These are phyloP conservation scores for Eupithecia tripunctaria DNA, from an alignment of 2,888 invertebrate genomes.

Conservation along the genomic window DNA sequence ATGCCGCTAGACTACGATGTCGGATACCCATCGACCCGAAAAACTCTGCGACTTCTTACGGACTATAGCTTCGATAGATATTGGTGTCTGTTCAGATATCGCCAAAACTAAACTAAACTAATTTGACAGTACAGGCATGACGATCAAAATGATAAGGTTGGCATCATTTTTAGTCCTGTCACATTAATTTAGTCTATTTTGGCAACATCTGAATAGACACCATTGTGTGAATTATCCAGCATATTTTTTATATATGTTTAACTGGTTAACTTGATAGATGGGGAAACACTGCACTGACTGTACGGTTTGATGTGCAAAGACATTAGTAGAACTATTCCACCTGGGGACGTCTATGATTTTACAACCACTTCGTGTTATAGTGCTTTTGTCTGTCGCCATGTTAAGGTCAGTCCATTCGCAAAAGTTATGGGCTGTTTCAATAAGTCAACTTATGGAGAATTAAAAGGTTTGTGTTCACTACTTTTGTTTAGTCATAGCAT, in stretches of 20 bases:
- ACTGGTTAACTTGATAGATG: not conserved
- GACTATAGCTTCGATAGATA: too few relatives aligned
- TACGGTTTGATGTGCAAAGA: conserved; percentile 6
- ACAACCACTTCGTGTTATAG: not conserved
- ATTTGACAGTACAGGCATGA: too few relatives aligned
- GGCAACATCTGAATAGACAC: too few relatives aligned
- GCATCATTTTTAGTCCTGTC: too few relatives aligned
- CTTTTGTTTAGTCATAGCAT: not conserved
- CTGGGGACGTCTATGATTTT: not conserved
- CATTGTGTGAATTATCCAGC: too few relatives aligned
- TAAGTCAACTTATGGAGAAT: not conserved
- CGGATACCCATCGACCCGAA: too few relatives aligned
- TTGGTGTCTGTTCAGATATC: too few relatives aligned
- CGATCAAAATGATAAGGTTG: too few relatives aligned
- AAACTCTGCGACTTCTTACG: too few relatives aligned
- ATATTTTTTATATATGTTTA: not conserved
- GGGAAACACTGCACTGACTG: not conserved
- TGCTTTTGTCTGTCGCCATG: conserved; percentile 4
- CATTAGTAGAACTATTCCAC: conserved; percentile 5
- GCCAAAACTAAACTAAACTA: too few relatives aligned
- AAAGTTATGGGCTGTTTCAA: not conserved
- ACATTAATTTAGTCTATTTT: too few relatives aligned
- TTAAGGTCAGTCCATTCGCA: not conserved
- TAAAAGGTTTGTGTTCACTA: not conserved
- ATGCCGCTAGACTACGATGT: too few relatives aligned